phyloP scores from a whole-genome alignment of 1,140 invertebrate genomes.

The Bombus turneri region DNA sequence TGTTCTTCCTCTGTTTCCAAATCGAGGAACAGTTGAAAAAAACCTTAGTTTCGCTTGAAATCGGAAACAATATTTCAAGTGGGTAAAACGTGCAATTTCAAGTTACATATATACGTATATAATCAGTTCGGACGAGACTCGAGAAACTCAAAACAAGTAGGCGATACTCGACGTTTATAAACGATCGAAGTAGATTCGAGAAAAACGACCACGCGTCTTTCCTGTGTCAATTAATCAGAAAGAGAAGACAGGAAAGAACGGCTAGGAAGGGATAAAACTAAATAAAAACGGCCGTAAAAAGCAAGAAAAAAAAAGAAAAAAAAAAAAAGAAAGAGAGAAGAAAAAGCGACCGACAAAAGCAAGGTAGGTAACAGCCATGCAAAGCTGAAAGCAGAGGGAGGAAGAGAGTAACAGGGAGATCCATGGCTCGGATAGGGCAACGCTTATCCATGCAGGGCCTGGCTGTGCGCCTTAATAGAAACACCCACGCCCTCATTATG shows the following conservation, averaged over 20 bases:
- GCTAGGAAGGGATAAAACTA: background rate
- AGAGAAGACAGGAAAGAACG: background rate
- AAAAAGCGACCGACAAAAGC: background rate
- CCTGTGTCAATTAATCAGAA: background rate
- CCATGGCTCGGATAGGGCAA: conserved; percentile 56
- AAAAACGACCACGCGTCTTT: background rate
- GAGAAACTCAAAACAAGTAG: background rate
- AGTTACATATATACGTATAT: too few species aligned
- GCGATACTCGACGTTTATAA: too few species aligned
- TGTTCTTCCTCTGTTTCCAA: too few species aligned
- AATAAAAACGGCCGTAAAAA: background rate
- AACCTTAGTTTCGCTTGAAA: background rate
- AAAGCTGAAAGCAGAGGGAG: background rate
- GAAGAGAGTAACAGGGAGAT: conserved; percentile 20
- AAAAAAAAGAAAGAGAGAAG: too few species aligned
- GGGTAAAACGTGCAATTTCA: too few species aligned
- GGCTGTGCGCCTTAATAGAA: conserved; percentile 66
- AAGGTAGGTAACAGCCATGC: background rate
- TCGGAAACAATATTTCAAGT: background rate
- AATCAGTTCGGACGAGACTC: too few species aligned
- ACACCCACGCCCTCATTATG: conserved; percentile 72
- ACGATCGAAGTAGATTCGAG: background rate
- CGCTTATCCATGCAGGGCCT: conserved; percentile 33
- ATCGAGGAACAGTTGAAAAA: too few species aligned
- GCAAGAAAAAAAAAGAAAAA: too few species aligned